A percentile compares a stretch with the other conserved stretches of the same genome.
These are phyloP conservation scores for Tyrannus savana DNA, from an alignment of 2,113 vertebrate genomes.

Conservation along the genomic window DNA sequence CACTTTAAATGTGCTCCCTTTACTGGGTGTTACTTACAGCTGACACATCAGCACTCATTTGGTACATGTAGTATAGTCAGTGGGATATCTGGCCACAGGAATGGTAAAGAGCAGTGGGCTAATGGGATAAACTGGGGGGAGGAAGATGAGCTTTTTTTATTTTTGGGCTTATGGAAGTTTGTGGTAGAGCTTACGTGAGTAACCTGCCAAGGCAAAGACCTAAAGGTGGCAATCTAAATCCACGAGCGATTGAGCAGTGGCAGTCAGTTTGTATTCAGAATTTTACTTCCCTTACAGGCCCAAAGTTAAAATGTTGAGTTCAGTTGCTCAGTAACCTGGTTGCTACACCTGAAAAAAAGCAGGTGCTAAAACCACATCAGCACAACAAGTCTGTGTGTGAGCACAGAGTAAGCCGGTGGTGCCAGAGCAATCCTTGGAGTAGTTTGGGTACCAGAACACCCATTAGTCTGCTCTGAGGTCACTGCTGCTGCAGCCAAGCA, in stretches of 20 bases:
- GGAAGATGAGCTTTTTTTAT: not conserved
- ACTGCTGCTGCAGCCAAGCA: not conserved
- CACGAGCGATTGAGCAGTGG: not conserved
- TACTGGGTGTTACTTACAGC: not conserved
- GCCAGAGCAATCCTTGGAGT: not conserved
- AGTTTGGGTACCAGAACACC: not conserved
- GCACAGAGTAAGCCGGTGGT: not conserved
- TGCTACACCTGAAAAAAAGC: not conserved
- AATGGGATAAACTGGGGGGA: not conserved
- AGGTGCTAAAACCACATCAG: not conserved
- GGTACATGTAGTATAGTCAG: not conserved
- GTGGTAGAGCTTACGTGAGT: not conserved
- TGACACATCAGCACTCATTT: not conserved
- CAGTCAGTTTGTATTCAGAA: not conserved
- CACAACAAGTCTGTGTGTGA: not conserved
- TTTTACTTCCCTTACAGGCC: not conserved
- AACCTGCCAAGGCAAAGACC: not conserved
- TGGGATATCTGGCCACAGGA: not conserved
- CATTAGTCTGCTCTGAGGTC: not conserved
- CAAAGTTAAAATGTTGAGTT: not conserved
- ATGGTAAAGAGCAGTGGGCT: not conserved
- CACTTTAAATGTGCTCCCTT: not conserved
- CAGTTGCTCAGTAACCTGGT: not conserved
- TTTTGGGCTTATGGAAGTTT: not conserved
- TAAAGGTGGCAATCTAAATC: not conserved